Base-by-base conservation (phyloP, 2,113 vertebrate genomes). In the Lophius piscatorius region DNA sequence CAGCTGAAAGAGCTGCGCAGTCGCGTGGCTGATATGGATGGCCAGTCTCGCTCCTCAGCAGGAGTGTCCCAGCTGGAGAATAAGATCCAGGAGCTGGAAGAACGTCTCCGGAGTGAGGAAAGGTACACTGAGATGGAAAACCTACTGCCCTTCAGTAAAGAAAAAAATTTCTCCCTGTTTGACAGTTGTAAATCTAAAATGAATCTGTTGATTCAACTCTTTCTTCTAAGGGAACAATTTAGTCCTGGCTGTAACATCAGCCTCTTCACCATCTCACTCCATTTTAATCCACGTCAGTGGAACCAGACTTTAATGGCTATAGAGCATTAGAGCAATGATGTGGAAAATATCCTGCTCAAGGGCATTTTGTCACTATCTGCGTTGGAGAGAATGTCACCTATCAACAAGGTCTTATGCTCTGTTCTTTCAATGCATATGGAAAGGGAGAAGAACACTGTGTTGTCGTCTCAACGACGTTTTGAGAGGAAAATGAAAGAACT, bases 401-500 rank as follows among this genome's bases (percentile, higher is more conserved):
- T 49, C 5, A 36, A 17, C 24, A 45, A 39, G 49, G 1, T 4
- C 20, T 14, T 21, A 10, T 57, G n/a, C 13, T 47, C 22, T 48
- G 9, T 39, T 35, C 54, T 8, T 38, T 16, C 50, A 6, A 17
- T 58, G 11, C 34, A 5, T n/a, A 3, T 45, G 17, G 61, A 21
- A 74, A 98, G 96, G 81, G 96, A 98, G 77, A 98, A 95, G 84
- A 93, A 69, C 5, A 12, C 89, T 2, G 55, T 95, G 58, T 70
- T 93, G 47, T 92, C 94, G 0, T 91, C 92, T 29, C 96, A 93
- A 48, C 91, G 95, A 9, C 96, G 96, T 21, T 82, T 95, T 78
- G 96, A 98, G 81, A 85, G 96, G 63, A 98, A 93, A 64, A 86
- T 98, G 18, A 98, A 98, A 77, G 96, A 98, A 8, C 81, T 98